Conservation (phyloP, 2,797 vertebrate species). For the Phrynocephalus vlangalii region DNA sequence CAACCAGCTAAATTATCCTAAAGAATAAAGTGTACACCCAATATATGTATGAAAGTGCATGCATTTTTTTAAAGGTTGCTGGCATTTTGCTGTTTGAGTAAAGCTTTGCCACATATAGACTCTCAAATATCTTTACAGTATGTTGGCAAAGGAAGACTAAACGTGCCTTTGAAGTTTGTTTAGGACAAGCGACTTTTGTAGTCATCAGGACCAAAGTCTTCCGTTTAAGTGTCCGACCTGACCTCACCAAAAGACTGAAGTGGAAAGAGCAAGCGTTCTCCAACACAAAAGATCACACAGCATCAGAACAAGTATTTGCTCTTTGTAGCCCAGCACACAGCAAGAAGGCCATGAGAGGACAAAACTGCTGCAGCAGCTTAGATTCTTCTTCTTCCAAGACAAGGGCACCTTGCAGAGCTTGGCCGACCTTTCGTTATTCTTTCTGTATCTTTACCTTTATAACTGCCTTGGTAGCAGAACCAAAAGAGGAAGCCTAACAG, state of each 20-base stretch:
- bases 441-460: neutral
- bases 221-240: constrained; percentile 6
- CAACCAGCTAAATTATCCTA: neutral
- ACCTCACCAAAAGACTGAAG: neutral
- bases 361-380: neutral
- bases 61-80: neutral
- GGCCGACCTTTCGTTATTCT: neutral
- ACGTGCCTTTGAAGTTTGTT: neutral
- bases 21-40: neutral
- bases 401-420: neutral
- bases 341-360: neutral
- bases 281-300: neutral
- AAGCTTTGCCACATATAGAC: neutral
- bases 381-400: neutral
- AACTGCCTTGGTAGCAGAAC: neutral
- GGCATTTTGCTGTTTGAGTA: neutral
- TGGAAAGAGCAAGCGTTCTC: neutral
- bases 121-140: neutral
- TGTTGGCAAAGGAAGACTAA: neutral
- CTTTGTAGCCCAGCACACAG: neutral
- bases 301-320: neutral
- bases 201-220: neutral
- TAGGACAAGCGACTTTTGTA: constrained; percentile 13
- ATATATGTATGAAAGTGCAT: neutral
- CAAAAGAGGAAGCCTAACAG: neutral